Conservation (phyloP, 2,888 invertebrate genomes). For the Sarcophaga subvicina region DNA sequence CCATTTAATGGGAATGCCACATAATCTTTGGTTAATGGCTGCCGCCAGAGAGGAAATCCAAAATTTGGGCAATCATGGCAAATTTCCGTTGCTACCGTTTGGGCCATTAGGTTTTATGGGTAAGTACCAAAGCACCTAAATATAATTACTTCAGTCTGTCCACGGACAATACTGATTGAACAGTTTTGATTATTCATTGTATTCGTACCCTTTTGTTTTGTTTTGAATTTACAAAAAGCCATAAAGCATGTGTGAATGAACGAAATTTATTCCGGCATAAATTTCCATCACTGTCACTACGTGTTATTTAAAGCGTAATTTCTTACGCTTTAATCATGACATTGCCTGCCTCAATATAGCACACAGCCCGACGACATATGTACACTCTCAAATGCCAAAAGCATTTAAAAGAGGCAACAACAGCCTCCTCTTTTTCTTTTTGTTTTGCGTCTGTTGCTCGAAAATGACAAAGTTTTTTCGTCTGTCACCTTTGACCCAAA, state of each 20-base stretch:
- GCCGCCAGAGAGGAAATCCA: slow-evolving; percentile 80
- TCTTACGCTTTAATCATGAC: slow-evolving; percentile 64
- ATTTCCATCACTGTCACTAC: slow-evolving; percentile 67
- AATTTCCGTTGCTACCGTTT: slow-evolving; percentile 89
- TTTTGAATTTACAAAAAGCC: background rate
- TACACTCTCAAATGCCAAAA: slow-evolving; percentile 20
- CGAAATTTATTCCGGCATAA: slow-evolving; percentile 66
- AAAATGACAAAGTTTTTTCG: slow-evolving; percentile 80
- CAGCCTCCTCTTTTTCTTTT: slow-evolving; percentile 45
- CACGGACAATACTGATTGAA: background rate
- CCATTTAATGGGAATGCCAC: slow-evolving; percentile 77
- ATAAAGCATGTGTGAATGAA: slow-evolving; percentile 57
- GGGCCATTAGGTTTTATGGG: slow-evolving; percentile 92
- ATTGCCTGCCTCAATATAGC: slow-evolving; percentile 67
- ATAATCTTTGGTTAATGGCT: slow-evolving; percentile 79
- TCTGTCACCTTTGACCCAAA: slow-evolving; percentile 80
- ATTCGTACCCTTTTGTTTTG: background rate
- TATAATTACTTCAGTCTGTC: too few relatives aligned
- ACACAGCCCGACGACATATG: background rate
- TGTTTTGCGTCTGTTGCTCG: slow-evolving; percentile 33
- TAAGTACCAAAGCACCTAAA: slow-evolving; percentile 71
- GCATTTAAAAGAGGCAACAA: slow-evolving; percentile 47
- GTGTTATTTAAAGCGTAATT: slow-evolving; percentile 69
- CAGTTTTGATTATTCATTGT: background rate
- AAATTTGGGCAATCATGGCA: slow-evolving; percentile 76